Conservation (phyloP, 2,113 vertebrate genomes). For the Lagopus muta region DNA sequence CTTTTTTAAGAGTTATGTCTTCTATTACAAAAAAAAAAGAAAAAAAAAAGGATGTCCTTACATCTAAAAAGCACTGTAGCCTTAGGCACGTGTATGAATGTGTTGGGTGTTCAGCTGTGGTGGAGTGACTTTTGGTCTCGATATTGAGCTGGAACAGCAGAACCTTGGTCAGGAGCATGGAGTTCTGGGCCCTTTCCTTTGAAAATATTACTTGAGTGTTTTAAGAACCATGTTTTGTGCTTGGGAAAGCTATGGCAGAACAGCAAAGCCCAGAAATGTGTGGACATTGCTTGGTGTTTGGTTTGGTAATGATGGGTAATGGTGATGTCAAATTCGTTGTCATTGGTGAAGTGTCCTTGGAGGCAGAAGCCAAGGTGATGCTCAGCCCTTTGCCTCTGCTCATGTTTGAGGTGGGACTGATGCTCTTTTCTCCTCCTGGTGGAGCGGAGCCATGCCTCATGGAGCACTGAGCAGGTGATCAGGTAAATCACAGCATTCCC, state of each 20-base stretch:
- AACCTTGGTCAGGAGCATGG: background rate
- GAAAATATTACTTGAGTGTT: background rate
- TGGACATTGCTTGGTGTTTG: background rate
- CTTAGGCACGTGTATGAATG: fast-evolving
- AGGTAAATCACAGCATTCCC: slow-evolving; percentile 29
- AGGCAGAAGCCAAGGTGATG: too few relatives aligned
- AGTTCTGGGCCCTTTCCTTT: background rate
- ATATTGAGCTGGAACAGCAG: background rate
- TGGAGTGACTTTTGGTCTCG: background rate
- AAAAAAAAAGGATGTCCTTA: background rate
- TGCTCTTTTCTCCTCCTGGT: background rate
- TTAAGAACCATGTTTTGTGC: background rate
- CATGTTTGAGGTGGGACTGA: background rate
- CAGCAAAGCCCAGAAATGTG: background rate
- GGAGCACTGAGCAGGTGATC: background rate
- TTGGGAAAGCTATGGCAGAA: background rate
- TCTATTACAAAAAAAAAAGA: background rate
- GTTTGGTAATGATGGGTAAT: background rate
- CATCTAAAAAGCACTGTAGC: background rate
- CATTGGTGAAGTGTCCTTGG: background rate
- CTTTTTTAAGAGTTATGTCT: background rate
- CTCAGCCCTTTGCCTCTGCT: background rate
- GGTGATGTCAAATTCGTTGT: background rate
- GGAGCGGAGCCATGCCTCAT: background rate
- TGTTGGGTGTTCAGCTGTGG: background rate